Conservation (phyloP, 2,888 invertebrate species). For the Amphipyra berbera region DNA sequence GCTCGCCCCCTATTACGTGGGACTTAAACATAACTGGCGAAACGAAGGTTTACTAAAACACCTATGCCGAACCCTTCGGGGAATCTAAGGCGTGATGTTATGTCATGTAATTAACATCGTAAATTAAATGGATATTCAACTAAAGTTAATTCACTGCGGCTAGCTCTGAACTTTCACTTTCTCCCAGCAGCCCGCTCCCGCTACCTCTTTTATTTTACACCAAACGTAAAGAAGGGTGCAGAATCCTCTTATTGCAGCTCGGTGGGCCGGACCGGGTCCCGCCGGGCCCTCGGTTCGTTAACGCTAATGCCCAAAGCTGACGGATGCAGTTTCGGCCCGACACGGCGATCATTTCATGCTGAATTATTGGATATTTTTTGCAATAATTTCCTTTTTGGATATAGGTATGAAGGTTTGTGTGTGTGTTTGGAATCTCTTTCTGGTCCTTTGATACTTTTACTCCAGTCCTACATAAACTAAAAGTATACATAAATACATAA, state of each 20-base stretch:
- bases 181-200: neutral
- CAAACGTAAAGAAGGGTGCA: constrained; percentile 77
- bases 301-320: constrained; percentile 80
- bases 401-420: neutral
- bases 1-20: too few species aligned
- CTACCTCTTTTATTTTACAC: constrained; percentile 54
- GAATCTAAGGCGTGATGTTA: too few species aligned
- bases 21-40: too few species aligned
- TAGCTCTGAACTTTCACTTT: constrained; percentile 13
- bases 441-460: neutral
- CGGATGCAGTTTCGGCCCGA: constrained; percentile 84
- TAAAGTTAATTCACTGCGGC: neutral
- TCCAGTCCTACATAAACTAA: too few species aligned
- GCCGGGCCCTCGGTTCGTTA: constrained; percentile 80
- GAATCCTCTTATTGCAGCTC: constrained; percentile 89
- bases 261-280: constrained; percentile 76
- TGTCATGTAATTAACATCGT: too few species aligned
- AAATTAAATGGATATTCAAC: too few species aligned
- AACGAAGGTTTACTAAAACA: too few species aligned
- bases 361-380: constrained; percentile 50
- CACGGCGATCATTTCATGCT: constrained; percentile 60
- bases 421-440: neutral
- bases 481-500: too few species aligned
- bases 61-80: too few species aligned
- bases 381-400: constrained; percentile 15